Percentiles rank a stretch among this genome's conserved stretches.
These are phyloP conservation scores for Gastrophryne carolinensis DNA, from an alignment of 2,797 vertebrate species.

Conservation along the genomic window DNA sequence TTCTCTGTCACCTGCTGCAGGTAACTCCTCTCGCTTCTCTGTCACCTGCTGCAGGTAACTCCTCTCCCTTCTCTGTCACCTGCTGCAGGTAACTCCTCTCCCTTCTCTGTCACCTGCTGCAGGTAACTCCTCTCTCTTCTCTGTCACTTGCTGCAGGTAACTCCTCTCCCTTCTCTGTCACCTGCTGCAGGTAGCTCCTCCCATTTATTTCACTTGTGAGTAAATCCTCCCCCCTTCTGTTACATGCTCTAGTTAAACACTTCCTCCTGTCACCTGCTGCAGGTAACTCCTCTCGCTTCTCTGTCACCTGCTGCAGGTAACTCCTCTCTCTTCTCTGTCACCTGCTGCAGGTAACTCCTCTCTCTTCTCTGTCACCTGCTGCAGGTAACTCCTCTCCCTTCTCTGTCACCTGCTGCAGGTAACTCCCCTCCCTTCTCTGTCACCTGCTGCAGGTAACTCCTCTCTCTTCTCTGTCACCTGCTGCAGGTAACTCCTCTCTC, in stretches of 20 bases:
- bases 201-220: neutral
- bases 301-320: neutral
- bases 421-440: neutral
- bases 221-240: neutral
- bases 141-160: neutral
- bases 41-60: neutral
- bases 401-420: neutral
- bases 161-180: neutral
- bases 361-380: neutral
- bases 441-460: neutral
- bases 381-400: neutral
- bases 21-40: neutral
- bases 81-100: neutral
- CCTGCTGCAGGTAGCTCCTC: neutral
- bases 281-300: neutral
- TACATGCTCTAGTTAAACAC: neutral
- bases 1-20: too few relatives aligned
- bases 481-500: neutral
- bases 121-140: neutral
- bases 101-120: neutral
- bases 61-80: neutral
- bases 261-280: neutral
- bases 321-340: neutral
- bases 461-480: neutral
- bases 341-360: neutral